phyloP scores from a whole-genome alignment of 2,888 invertebrate genomes.

The Hydraecia micacea region DNA sequence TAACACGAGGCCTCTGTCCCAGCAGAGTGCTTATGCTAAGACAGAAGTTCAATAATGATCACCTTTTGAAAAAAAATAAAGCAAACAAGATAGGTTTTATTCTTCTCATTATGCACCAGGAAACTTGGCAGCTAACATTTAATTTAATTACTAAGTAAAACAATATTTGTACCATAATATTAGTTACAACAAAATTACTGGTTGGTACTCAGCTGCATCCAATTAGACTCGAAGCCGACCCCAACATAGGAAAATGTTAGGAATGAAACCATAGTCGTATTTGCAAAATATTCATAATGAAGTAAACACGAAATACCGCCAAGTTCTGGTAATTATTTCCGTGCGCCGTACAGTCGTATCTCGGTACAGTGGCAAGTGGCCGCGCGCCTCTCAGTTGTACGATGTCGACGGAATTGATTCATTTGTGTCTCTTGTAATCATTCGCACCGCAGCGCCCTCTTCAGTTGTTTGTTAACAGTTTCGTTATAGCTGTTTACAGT shows the following conservation, averaged over 20 bases:
- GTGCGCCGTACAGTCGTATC: constrained; percentile 6
- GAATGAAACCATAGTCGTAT: neutral
- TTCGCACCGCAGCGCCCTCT: constrained; percentile 22
- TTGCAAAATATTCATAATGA: neutral
- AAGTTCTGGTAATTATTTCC: constrained; percentile 8
- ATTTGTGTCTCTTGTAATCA: constrained; percentile 32
- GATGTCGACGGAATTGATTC: constrained; percentile 43
- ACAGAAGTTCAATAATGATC: neutral
- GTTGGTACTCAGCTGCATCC: neutral
- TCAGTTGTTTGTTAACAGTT: constrained; percentile 15
- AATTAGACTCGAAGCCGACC: neutral
- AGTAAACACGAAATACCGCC: neutral
- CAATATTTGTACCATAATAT: neutral
- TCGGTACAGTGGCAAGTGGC: constrained; percentile 2
- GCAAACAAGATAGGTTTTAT: neutral
- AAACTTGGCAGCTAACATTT: neutral
- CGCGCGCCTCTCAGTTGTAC: constrained; percentile 8
- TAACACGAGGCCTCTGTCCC: neutral
- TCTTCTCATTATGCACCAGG: neutral
- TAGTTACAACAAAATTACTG: neutral
- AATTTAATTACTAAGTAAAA: neutral
- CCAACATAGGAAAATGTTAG: too few relatives aligned
- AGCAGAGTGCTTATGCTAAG: neutral
- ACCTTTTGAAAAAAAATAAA: too few relatives aligned
- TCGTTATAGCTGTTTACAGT: neutral